Evolutionary conservation across 2,888 invertebrate genomes (phyloP).

Genomic region (Caenorhabditis panamensis): DNA sequence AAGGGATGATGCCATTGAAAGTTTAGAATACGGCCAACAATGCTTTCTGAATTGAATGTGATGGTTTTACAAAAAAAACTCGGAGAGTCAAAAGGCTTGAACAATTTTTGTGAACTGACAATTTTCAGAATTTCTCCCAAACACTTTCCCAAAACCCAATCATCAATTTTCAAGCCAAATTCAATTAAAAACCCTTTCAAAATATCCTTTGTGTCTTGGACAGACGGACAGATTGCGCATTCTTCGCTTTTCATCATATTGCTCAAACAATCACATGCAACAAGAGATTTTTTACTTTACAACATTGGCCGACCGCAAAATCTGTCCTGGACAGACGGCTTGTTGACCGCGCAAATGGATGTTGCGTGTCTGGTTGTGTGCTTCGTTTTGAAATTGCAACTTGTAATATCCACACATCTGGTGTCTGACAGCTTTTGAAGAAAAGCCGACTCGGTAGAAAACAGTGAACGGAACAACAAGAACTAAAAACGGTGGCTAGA

Average conservation of each 20-base stretch:
- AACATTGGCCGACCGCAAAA: slow-evolving; percentile 4
- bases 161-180: no score
- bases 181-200: not conserved
- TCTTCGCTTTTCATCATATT: not conserved
- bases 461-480: no score
- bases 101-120: no score
- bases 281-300: not conserved
- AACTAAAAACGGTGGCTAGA: no score
- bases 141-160: not conserved
- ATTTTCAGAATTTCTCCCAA: no score
- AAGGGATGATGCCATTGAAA: no score
- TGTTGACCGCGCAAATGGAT: slow-evolving; percentile 25
- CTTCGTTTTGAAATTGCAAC: slow-evolving; percentile 11
- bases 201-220: slow-evolving; percentile 3
- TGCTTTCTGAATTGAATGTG: no score
- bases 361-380: slow-evolving; percentile 11
- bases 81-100: no score
- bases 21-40: no score
- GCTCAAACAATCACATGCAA: not conserved
- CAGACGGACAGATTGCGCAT: not conserved
- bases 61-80: no score
- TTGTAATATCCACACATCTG: slow-evolving; percentile 5
- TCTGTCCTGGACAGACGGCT: slow-evolving; percentile 42
- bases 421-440: not conserved
- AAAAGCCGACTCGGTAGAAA: not conserved